Base-by-base conservation (phyloP, 2,113 vertebrate genomes). In the Protomyctophum bolini region DNA sequence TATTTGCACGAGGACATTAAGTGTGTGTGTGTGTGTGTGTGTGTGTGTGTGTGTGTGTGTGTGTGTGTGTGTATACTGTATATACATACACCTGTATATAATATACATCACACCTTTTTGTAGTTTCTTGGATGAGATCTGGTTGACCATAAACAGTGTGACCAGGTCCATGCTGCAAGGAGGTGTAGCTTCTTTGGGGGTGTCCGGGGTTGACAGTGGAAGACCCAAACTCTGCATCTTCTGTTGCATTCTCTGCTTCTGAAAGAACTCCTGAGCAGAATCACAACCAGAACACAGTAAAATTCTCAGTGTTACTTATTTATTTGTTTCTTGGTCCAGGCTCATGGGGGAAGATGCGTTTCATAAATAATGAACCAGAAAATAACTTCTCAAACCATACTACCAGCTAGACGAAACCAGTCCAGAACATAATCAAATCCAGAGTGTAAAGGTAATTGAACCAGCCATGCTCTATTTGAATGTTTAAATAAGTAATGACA, bases 131-230 rank as follows among this genome's bases (percentile, higher is more conserved):
- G 87, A 81, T 55, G 96, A 93, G 75, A 99, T 96, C 87, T 96
- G 95, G 85, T 97, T 96, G 80, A 96, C 95, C 58, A 98, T 90
- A 71, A 96, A 94, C 0, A 98, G 68, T 14, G 95, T 96, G 71
- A 98, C 82, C 45, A 98, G 92, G 82, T 99, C 97, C 91, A 95
- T 93, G 84, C 95, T 97, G 54, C 85, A n/a, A n/a, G n/a, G n/a
- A n/a, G 87, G 59, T 28, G 89, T 86, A 46, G 69, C 82, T 78
- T 66, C 84, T 64, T 65, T 86, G 1, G 91, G 88, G 6, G 57
- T 33, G 7, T n/a, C n/a, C n/a, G n/a, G n/a, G n/a, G n/a, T n/a
- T n/a, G 86, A 82, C 69, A 84, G 62, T 10, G 54, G 3, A 1
- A 77, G 1, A 10, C 81, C 90, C 66, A 94, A 7, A 29, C 89